phyloP scores from a whole-genome alignment of 2,113 vertebrate genomes.

The Pangasianodon hypophthalmus region DNA sequence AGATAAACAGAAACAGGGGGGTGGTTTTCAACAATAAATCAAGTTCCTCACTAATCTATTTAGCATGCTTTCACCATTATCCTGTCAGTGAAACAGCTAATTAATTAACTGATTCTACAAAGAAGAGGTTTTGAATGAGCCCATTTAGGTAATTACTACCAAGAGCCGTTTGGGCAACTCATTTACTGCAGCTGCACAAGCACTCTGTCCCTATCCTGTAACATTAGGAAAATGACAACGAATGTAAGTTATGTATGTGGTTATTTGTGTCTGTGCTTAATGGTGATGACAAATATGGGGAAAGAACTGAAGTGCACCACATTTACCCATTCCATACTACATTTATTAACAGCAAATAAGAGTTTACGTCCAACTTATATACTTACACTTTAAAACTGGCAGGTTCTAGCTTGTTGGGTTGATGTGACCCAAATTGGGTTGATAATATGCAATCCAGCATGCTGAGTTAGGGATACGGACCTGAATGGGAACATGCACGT shows the following conservation, averaged over 20 bases:
- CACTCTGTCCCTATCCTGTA: conserved; percentile 57
- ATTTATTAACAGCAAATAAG: background rate
- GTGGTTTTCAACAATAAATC: conserved; percentile 87
- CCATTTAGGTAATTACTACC: conserved; percentile 98
- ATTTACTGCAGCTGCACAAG: conserved; percentile 77
- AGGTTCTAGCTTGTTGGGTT: background rate
- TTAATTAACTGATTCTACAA: conserved; percentile 99
- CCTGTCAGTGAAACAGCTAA: conserved; percentile 99
- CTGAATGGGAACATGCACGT: background rate
- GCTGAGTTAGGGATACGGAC: background rate
- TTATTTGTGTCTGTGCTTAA: conserved; percentile 37
- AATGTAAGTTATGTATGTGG: conserved; percentile 38
- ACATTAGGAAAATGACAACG: conserved; percentile 47
- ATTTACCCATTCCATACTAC: background rate
- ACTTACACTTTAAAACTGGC: background rate
- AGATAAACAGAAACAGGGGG: conserved; percentile 72
- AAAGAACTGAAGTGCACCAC: background rate
- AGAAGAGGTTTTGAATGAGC: conserved; percentile 98
- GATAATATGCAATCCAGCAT: background rate
- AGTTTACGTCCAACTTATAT: background rate
- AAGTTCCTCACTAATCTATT: conserved; percentile 90
- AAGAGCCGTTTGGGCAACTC: conserved; percentile 90
- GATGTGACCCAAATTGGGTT: background rate
- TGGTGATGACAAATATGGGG: conserved; percentile 1
- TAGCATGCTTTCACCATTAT: conserved; percentile 94